phyloP scores from a whole-genome alignment of 2,888 invertebrate species.

The Sarcophaga rosellei region DNA sequence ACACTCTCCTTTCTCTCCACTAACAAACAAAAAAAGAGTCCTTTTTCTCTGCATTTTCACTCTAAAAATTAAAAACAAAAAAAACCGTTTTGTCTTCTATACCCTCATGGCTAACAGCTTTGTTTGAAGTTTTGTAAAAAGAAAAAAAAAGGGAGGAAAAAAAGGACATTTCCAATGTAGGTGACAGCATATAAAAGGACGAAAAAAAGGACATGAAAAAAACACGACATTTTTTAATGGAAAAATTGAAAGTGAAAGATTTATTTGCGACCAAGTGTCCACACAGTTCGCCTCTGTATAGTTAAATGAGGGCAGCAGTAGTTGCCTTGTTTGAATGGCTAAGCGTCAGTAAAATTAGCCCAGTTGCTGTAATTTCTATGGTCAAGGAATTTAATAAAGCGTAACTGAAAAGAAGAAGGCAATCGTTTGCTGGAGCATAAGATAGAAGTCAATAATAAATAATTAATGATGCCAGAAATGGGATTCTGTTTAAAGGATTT shows the following conservation, averaged over 20 bases:
- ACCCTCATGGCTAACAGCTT: too few species aligned
- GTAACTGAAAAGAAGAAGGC: background rate
- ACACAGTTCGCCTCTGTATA: background rate
- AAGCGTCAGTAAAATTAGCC: slow-evolving; percentile 23
- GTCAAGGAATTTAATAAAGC: slow-evolving; percentile 57
- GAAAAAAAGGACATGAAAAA: background rate
- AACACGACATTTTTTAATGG: slow-evolving; percentile 12
- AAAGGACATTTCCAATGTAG: slow-evolving; percentile 39
- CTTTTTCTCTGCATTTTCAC: background rate
- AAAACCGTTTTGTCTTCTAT: background rate
- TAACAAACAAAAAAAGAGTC: background rate
- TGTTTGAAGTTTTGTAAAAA: too few species aligned
- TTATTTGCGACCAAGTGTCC: background rate
- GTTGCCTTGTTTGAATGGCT: slow-evolving; percentile 10
- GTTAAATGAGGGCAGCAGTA: slow-evolving; percentile 48
- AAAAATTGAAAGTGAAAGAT: slow-evolving; percentile 62
- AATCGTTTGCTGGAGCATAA: background rate
- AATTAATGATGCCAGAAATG: slow-evolving; percentile 24
- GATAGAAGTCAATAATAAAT: slow-evolving; percentile 35
- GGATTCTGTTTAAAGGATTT: background rate
- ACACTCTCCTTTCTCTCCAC: background rate
- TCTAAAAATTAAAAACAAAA: slow-evolving; percentile 1
- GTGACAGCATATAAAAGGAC: slow-evolving; percentile 30
- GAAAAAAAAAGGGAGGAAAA: background rate
- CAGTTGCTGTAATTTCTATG: slow-evolving; percentile 49